Conservation (phyloP, 1,140 invertebrate genomes). For the Helicoverpa zea region DNA sequence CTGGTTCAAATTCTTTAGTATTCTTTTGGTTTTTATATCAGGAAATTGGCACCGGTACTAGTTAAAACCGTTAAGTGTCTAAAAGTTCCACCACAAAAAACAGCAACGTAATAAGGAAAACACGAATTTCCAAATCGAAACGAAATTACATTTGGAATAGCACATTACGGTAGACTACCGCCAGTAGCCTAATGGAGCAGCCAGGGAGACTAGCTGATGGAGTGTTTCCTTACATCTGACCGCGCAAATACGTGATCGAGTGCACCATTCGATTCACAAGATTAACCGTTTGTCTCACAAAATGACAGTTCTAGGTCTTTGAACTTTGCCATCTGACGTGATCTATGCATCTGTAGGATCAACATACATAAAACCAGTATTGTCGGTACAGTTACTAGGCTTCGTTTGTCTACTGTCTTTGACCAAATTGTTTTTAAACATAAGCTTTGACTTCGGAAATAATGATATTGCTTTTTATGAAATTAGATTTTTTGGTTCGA, state of each 20-base stretch:
- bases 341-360: slow-evolving; percentile 40
- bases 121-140: slow-evolving; percentile 22
- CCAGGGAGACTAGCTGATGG: neutral
- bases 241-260: slow-evolving; percentile 37
- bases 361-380: slow-evolving; percentile 29
- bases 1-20: neutral
- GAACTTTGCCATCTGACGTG: slow-evolving; percentile 38
- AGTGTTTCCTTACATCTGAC: slow-evolving; percentile 24
- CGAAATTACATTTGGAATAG: neutral
- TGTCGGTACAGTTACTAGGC: slow-evolving; percentile 31
- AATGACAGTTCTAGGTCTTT: slow-evolving; percentile 46
- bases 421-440: neutral
- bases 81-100: neutral
- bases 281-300: slow-evolving; percentile 42
- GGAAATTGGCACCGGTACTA: too few relatives aligned
- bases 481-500: too few relatives aligned
- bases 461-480: neutral
- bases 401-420: neutral
- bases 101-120: neutral
- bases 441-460: neutral
- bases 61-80: neutral
- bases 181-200: neutral
- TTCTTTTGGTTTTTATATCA: neutral
- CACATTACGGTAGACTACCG: neutral
- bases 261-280: slow-evolving; percentile 31